phyloP scores from a whole-genome alignment of 2,888 invertebrate genomes.

The Caenorhabditis plicata region DNA sequence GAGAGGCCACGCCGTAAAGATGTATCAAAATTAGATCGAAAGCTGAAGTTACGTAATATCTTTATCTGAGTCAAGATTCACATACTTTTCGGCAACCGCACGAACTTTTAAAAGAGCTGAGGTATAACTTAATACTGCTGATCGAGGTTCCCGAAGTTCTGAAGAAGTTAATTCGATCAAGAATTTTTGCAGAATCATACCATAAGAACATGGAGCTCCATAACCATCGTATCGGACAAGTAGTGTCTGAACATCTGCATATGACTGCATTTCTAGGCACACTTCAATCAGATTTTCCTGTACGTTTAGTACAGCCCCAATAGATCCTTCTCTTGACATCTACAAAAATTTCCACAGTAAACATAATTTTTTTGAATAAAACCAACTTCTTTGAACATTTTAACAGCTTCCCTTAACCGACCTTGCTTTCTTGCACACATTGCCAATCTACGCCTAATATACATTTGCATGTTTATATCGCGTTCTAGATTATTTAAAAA shows the following conservation, averaged over 20 bases:
- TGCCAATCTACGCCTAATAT: constrained; percentile 88
- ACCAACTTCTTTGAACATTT: constrained; percentile 82
- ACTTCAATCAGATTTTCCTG: constrained; percentile 96
- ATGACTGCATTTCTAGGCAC: constrained; percentile 89
- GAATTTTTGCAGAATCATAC: no score
- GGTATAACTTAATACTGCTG: constrained; percentile 91
- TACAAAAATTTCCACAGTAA: no score
- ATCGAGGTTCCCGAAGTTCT: constrained; percentile 89
- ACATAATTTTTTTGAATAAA: no score
- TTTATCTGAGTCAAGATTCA: constrained; percentile 23
- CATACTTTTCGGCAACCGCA: constrained; percentile 67
- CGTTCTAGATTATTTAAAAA: constrained; percentile 72
- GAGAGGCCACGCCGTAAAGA: constrained; percentile 73
- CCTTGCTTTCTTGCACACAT: constrained; percentile 95
- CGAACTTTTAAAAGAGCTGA: constrained; percentile 87
- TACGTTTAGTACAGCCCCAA: constrained; percentile 87
- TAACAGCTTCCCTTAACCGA: constrained; percentile 88
- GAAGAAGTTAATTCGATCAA: constrained; percentile 43
- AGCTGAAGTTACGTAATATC: constrained; percentile 12
- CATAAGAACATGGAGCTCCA: constrained; percentile 25
- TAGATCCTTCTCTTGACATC: constrained; percentile 92
- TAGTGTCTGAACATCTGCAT: constrained; percentile 91
- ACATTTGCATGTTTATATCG: constrained; percentile 89
- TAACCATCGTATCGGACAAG: constrained; percentile 82
- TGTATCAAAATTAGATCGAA: constrained; percentile 53